phyloP scores from a whole-genome alignment of 2,797 vertebrate genomes.

The Pipistrellus pipistrellus region DNA sequence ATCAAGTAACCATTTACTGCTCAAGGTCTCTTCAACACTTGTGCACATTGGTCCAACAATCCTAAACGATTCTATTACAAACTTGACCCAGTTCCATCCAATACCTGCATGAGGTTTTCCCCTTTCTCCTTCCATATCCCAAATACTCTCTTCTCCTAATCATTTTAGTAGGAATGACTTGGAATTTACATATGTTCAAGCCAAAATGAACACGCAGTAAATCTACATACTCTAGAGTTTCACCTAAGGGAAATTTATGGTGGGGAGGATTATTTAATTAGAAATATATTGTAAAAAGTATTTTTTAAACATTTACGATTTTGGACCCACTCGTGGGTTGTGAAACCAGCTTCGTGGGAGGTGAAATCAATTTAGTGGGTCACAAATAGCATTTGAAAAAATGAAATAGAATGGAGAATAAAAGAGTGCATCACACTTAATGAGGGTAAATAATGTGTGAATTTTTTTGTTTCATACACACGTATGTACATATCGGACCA shows the following conservation, averaged over 20 bases:
- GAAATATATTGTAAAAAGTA: conserved; percentile 74
- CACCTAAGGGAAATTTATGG: conserved; percentile 76
- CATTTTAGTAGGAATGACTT: conserved; percentile 51
- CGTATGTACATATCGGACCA: background rate
- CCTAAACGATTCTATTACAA: background rate
- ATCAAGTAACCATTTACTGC: background rate
- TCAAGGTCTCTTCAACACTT: background rate
- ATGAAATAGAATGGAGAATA: conserved; percentile 74
- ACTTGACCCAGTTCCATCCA: background rate
- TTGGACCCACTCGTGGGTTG: conserved; percentile 70
- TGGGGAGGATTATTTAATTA: conserved; percentile 80
- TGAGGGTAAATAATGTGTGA: conserved; percentile 58
- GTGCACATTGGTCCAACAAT: background rate
- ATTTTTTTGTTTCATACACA: conserved; percentile 54
- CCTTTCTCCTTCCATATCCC: background rate
- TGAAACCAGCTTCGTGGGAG: conserved; percentile 77
- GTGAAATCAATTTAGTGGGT: conserved; percentile 80
- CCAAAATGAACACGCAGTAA: conserved; percentile 62
- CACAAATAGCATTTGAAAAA: conserved; percentile 79
- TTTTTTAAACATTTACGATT: conserved; percentile 76
- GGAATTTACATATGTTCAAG: conserved; percentile 68
- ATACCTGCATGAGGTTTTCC: background rate
- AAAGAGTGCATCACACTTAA: conserved; percentile 74
- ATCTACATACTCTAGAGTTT: conserved; percentile 80
- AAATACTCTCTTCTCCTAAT: conserved; percentile 43